phyloP scores from a whole-genome alignment of 92 coral and sea anemone genomes.

The Bergia puertoricense region DNA sequence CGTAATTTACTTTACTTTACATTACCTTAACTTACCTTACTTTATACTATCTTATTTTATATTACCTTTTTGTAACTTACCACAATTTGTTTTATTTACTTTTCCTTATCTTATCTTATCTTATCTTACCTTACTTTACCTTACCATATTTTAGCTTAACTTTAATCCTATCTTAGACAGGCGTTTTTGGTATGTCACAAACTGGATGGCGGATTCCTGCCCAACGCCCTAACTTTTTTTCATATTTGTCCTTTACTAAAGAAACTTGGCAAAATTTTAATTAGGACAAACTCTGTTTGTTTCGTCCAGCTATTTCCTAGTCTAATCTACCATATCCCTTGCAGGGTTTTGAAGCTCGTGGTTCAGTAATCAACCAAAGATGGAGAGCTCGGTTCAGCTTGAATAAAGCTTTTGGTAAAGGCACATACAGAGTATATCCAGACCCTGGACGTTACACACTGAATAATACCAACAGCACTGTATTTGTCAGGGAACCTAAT shows the following conservation, averaged over 20 bases:
- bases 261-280: too few relatives aligned
- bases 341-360: slow-evolving; percentile 98
- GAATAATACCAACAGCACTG: not conserved
- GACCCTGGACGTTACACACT: not conserved
- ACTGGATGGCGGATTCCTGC: too few relatives aligned
- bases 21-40: not conserved
- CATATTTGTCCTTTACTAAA: too few relatives aligned
- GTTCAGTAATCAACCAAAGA: slow-evolving; percentile 85
- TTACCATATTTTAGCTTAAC: too few relatives aligned
- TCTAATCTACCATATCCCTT: not conserved
- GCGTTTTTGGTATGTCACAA: too few relatives aligned
- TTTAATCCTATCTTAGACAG: too few relatives aligned
- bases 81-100: too few relatives aligned
- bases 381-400: slow-evolving; percentile 86
- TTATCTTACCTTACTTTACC: not conserved
- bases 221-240: too few relatives aligned
- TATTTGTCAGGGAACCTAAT: not conserved
- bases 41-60: too few relatives aligned
- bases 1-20: not conserved
- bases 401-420: slow-evolving; percentile 49
- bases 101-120: not conserved
- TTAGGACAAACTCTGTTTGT: too few relatives aligned
- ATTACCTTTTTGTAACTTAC: too few relatives aligned
- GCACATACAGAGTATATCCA: slow-evolving; percentile 58
- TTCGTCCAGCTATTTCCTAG: too few relatives aligned